These are phyloP conservation scores for Sminthurinus aureus DNA, from an alignment of 2,888 invertebrate genomes.

Conservation along the genomic window DNA sequence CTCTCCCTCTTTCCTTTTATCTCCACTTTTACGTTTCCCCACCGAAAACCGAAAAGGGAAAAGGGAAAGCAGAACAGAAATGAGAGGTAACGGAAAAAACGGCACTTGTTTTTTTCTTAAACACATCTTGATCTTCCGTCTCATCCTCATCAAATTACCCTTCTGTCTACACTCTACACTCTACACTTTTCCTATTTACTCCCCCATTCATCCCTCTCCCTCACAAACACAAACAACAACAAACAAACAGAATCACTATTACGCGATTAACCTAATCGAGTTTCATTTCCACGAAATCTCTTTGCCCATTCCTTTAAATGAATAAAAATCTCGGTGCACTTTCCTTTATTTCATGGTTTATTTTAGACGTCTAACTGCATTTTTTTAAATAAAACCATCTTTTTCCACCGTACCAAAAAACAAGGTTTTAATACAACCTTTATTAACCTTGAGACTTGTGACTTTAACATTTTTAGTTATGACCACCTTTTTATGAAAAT, in stretches of 20 bases:
- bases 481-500: too few species aligned
- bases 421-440: too few species aligned
- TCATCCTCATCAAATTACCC: conserved; percentile 26
- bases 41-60: neutral
- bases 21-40: neutral
- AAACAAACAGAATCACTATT: neutral
- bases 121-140: conserved; percentile 26
- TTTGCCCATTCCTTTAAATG: neutral
- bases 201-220: neutral
- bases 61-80: neutral
- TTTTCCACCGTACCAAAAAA: too few species aligned
- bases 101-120: neutral
- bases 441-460: too few species aligned
- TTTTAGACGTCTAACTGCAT: neutral
- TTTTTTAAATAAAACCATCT: too few species aligned
- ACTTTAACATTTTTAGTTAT: too few species aligned
- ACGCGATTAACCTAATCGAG: conserved; percentile 25
- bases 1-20: neutral
- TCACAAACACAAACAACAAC: neutral
- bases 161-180: neutral
- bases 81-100: neutral
- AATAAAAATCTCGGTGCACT: neutral
- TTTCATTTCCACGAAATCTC: neutral
- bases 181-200: neutral
- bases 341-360: neutral